These are phyloP conservation scores for Cinclus cinclus DNA, from an alignment of 2,113 vertebrate genomes.

Conservation along the genomic window DNA sequence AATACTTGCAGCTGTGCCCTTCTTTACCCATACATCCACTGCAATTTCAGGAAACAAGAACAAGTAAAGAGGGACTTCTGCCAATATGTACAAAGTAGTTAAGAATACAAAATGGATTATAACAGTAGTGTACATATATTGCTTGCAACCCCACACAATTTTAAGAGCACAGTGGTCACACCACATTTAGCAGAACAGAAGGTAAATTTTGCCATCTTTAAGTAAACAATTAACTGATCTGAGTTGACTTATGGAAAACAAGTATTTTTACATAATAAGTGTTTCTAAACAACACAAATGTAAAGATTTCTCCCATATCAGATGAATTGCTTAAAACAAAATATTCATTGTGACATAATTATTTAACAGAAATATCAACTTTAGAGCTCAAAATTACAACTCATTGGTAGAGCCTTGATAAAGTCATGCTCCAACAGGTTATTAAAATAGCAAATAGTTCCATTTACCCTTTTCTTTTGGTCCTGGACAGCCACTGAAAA, in stretches of 20 bases:
- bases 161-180: not conserved
- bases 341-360: not conserved
- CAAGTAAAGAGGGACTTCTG: not conserved
- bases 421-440: constrained; percentile 53
- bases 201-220: not conserved
- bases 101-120: not conserved
- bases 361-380: not conserved
- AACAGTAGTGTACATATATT: not conserved
- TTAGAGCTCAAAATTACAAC: not conserved
- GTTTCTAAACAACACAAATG: not conserved
- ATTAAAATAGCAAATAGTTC: not conserved
- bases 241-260: not conserved
- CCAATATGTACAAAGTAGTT: not conserved
- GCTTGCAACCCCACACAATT: not conserved
- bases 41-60: not conserved
- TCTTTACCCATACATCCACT: not conserved
- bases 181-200: not conserved
- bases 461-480: not conserved
- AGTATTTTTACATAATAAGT: not conserved
- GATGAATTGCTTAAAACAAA: not conserved
- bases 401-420: not conserved
- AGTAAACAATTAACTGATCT: not conserved
- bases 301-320: not conserved
- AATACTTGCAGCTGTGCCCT: not conserved
- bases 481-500: not conserved